Evolutionary conservation across 2,797 vertebrate genomes (phyloP), one percentile per base, ranked within the genome.

Genomic region (Austrolebias charrua): DNA sequence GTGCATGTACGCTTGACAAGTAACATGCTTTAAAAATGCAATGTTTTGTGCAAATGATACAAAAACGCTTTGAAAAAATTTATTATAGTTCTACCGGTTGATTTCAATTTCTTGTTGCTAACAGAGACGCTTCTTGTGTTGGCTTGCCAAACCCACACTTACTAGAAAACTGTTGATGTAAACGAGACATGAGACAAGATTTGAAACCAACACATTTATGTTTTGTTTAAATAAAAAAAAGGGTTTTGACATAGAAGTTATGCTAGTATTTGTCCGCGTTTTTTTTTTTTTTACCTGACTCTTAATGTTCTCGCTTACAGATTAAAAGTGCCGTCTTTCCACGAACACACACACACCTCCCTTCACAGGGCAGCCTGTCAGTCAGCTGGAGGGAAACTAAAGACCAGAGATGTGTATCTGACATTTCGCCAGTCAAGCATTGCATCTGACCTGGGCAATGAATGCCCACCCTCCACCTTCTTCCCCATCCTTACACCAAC

Each of bases 351-450:
- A 38, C 38, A 40, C 38, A 60, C 63, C 10, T 47, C 57, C 46
- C 69, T 70, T 63, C 75, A 66, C 74, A 71, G 53, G 65, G 53
- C 50, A 48, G 66, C 63, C 83, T 81, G 88, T 87, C 88, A 78
- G 76, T 88, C 85, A 85, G 75, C 69, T 78, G 77, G 44, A 66
- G 62, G 67, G 53, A 80, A 71, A 85, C 87, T 81, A 81, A 84
- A 86, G 80, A 66, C 75, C 38, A 57, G 18, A 88, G 87, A 91
- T 91, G 82, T 61, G 71, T 90, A 90, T 90, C 89, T 65, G 73
- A 76, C 69, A 56, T 80, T 85, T 89, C 68, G 50, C 67, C 88
- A 88, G 81, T 80, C 70, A 76, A 87, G 84, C 87, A 71, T 91
- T 82, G 63, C 81, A 63, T 70, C 86, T 88, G 87, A 90, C 88